Conservation (phyloP, 2,113 vertebrate genomes). For the Lepisosteus osseus region DNA sequence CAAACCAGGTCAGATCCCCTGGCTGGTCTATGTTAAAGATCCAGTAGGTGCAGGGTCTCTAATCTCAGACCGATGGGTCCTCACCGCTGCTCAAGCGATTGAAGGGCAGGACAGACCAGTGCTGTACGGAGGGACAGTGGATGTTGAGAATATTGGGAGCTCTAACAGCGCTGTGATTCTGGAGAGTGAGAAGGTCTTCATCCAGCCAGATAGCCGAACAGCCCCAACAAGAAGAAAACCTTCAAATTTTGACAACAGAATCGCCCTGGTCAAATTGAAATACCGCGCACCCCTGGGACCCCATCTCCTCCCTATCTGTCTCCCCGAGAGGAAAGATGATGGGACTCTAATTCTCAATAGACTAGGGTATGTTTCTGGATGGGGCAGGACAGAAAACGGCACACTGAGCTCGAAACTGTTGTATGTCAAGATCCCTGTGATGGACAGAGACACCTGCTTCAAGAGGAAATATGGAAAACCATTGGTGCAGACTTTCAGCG, state of each 20-base stretch:
- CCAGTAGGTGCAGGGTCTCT: slow-evolving; percentile 61
- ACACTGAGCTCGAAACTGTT: slow-evolving; percentile 41
- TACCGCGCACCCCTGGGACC: slow-evolving; percentile 65
- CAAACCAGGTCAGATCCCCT: slow-evolving; percentile 62
- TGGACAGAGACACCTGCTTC: slow-evolving; percentile 27
- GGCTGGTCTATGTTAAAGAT: slow-evolving; percentile 57
- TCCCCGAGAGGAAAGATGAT: slow-evolving; percentile 59
- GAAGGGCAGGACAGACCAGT: neutral
- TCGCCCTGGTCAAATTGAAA: slow-evolving; percentile 79
- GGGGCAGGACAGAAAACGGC: slow-evolving; percentile 53
- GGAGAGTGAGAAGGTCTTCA: no score
- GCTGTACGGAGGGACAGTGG: neutral
- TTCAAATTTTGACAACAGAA: slow-evolving; percentile 58
- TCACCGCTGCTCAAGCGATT: slow-evolving; percentile 68
- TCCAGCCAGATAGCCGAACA: no score
- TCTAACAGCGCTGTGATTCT: no score
- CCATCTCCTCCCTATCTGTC: slow-evolving; percentile 77
- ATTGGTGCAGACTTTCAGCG: slow-evolving; percentile 43
- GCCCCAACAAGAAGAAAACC: no score
- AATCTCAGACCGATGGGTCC: slow-evolving; percentile 67
- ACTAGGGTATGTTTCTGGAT: slow-evolving; percentile 80
- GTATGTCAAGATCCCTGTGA: slow-evolving; percentile 57
- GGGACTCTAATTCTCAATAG: slow-evolving; percentile 17
- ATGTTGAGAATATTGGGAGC: neutral
- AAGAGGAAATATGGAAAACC: neutral